Conservation (phyloP, 1,140 invertebrate genomes). For the Drosophila kepulauana region DNA sequence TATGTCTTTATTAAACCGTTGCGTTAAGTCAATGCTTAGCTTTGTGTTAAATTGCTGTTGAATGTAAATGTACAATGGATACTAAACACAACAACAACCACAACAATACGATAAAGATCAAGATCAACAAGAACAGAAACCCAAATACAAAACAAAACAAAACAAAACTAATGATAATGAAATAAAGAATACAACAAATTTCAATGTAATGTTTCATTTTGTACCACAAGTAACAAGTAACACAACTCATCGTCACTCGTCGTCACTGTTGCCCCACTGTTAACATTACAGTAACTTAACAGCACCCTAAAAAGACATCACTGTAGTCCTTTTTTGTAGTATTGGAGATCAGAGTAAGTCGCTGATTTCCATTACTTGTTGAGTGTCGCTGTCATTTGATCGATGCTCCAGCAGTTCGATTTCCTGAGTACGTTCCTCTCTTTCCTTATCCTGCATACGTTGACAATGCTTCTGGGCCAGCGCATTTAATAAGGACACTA, state of each 20-base stretch:
- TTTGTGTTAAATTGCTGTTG: slow-evolving; percentile 85
- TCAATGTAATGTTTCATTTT: slow-evolving; percentile 26
- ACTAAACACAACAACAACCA: slow-evolving; percentile 58
- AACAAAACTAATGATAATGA: slow-evolving; percentile 70
- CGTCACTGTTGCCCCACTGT: background rate
- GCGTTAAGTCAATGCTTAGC: slow-evolving; percentile 77
- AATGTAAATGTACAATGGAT: slow-evolving; percentile 84
- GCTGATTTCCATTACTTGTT: background rate
- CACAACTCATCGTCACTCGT: too few relatives aligned
- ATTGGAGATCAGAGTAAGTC: background rate
- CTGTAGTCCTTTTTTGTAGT: background rate
- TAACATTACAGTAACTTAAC: background rate
- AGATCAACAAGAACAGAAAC: slow-evolving; percentile 57
- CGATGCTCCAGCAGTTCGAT: background rate
- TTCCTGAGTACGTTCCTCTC: background rate
- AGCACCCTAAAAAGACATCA: background rate
- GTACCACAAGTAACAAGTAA: background rate
- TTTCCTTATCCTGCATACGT: slow-evolving; percentile 86
- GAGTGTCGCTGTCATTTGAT: background rate
- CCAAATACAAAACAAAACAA: slow-evolving; percentile 56
- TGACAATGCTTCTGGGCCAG: slow-evolving; percentile 97
- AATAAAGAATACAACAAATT: slow-evolving; percentile 81
- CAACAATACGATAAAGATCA: slow-evolving; percentile 41
- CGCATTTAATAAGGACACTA: slow-evolving; percentile 97
- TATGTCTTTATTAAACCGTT: slow-evolving; percentile 37